Conservation (phyloP, 2,113 vertebrate species). For the Oreocharis arfaki region DNA sequence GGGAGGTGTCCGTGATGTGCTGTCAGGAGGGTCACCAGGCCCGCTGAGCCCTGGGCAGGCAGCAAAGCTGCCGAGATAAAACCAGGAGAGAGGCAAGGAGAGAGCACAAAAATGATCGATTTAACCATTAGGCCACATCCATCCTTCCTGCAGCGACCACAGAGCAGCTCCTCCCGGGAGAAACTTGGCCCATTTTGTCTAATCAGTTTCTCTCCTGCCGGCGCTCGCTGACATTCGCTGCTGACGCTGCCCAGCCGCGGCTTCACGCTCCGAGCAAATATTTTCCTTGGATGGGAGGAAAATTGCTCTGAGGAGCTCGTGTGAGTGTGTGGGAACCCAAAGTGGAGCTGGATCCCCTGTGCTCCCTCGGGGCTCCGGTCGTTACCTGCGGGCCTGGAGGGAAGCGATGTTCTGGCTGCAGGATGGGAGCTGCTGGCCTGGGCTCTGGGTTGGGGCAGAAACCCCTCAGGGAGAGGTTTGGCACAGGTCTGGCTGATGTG, state of each 20-base stretch:
- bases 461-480: not conserved
- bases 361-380: not conserved
- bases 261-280: slow-evolving; percentile 20
- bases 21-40: not conserved
- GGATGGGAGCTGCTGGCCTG: not conserved
- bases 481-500: not conserved
- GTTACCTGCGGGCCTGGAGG: not conserved
- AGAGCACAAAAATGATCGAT: not conserved
- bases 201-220: not conserved
- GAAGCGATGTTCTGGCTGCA: not conserved
- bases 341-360: not conserved
- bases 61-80: not conserved
- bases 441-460: not conserved
- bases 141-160: not conserved
- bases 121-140: not conserved
- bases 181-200: not conserved
- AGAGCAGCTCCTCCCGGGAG: not conserved
- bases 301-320: not conserved
- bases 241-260: not conserved
- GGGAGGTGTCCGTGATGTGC: not conserved
- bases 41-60: not conserved
- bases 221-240: slow-evolving; percentile 5
- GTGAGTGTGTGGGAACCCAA: not conserved
- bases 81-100: not conserved
- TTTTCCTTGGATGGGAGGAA: slow-evolving; percentile 48